These are phyloP conservation scores for Lomographa bimaculata DNA, from an alignment of 2,888 invertebrate species.

Conservation along the genomic window DNA sequence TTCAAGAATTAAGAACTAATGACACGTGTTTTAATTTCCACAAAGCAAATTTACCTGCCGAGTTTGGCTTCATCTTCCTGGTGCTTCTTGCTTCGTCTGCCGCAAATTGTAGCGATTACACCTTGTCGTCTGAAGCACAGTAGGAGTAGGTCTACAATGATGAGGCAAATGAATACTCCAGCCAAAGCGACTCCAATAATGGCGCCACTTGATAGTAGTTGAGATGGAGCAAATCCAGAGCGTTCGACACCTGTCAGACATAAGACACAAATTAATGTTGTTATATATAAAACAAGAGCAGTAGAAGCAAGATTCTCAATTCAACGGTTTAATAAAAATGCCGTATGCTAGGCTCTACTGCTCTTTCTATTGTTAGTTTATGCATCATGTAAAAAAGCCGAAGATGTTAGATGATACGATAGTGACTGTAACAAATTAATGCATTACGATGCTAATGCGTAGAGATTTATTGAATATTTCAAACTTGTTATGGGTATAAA, in stretches of 20 bases:
- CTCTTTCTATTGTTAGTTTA: constrained; percentile 69
- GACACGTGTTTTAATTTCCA: constrained; percentile 7
- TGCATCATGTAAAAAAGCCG: constrained; percentile 72
- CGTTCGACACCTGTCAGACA: constrained; percentile 77
- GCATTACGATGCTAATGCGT: too few relatives aligned
- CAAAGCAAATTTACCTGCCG: constrained; percentile 86
- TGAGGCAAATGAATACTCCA: constrained; percentile 89
- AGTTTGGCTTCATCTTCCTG: constrained; percentile 93
- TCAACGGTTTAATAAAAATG: constrained; percentile 19
- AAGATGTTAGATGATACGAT: constrained; percentile 72
- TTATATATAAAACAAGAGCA: constrained; percentile 49
- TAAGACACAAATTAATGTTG: constrained; percentile 42
- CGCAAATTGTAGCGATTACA: constrained; percentile 87
- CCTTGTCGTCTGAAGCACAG: constrained; percentile 87
- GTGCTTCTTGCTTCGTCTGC: constrained; percentile 86
- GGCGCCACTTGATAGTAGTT: constrained; percentile 87
- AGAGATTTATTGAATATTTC: too few relatives aligned
- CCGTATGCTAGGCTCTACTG: constrained; percentile 54
- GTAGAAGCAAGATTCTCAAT: constrained; percentile 51
- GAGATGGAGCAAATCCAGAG: constrained; percentile 74
- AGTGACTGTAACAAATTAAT: constrained; percentile 74
- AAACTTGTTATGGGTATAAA: too few relatives aligned
- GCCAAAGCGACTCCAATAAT: constrained; percentile 94
- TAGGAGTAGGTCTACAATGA: constrained; percentile 94
- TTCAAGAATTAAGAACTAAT: constrained; percentile 22